Evolutionary conservation across 2,113 vertebrate genomes (phyloP).

Genomic region (Camelus dromedarius): DNA sequence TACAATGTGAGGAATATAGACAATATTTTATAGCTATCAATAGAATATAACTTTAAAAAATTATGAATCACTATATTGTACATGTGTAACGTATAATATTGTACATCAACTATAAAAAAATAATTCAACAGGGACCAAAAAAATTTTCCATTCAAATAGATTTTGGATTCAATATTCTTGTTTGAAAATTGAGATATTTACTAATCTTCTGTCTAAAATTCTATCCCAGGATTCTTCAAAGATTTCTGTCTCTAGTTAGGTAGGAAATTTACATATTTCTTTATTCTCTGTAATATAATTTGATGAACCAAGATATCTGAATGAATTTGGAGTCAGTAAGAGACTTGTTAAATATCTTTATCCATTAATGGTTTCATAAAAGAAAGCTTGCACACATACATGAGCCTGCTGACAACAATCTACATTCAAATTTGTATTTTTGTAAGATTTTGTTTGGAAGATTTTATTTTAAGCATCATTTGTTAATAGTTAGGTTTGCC

Average conservation of each 20-base stretch:
- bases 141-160: neutral
- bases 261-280: neutral
- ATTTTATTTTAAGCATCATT: slow-evolving; percentile 33
- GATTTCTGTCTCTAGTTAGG: neutral
- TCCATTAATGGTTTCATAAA: neutral
- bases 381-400: neutral
- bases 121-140: too few relatives aligned
- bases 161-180: neutral
- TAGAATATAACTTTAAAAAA: too few relatives aligned
- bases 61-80: too few relatives aligned
- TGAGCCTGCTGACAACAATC: neutral
- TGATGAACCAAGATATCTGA: neutral
- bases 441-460: neutral
- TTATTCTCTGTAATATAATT: neutral
- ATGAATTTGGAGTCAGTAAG: neutral
- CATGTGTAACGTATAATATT: too few relatives aligned
- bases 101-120: too few relatives aligned
- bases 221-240: neutral
- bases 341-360: neutral
- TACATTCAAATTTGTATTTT: neutral
- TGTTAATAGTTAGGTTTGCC: neutral
- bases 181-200: neutral
- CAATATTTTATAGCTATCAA: too few relatives aligned
- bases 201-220: neutral
- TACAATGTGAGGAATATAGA: too few relatives aligned